Evolutionary conservation across 2,888 invertebrate species (phyloP), one percentile per base, ranked within the genome.

Genomic region (Penaeus monodon): DNA sequence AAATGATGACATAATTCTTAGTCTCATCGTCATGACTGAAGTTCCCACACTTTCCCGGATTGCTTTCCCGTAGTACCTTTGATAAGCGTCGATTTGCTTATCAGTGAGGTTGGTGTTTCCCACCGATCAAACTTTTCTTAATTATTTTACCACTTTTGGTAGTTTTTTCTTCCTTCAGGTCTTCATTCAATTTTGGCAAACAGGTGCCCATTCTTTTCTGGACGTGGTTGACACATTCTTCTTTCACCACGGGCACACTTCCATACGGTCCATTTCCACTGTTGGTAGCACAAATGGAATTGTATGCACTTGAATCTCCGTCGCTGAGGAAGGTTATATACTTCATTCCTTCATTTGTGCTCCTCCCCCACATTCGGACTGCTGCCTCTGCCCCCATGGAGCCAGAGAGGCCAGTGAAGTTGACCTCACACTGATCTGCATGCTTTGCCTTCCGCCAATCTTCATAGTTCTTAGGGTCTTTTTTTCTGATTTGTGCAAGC

Each of bases 201-300:
- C 77, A 12, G 63, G 77, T 77, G 14, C 84, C 84, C 65, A 84
- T 84, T 84, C 84, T 29, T 77, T 84, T 84, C 38, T 84, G 84
- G 14, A 84, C 84, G 49, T 84, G 84, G 64, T 74, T 83, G 2
- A 83, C 33, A 63, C 83, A 83, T 63, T 83, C 83, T 24, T 74
- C 63, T 33, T 83, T 83, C 74, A 22, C 29, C 2, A 82, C 74
- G 33, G 2, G 57, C 22, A n/a, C n/a, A 27, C 17, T 64, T 8
- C 20, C 33, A 63, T 82, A 82, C 29, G 82, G 73, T 49, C 74
- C 73, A 3, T 73, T 74, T 68, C 81, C 68, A 68, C 68, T 17
- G 68, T 44, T 14, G 44, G 44, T 44, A 68, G 7, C n/a, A 81
- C 64, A 64, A 7, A 10, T n/a, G 33, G 24, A 80, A 29, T 82